phyloP scores from a whole-genome alignment of 1,140 invertebrate species.

The Euwallacea fornicatus region DNA sequence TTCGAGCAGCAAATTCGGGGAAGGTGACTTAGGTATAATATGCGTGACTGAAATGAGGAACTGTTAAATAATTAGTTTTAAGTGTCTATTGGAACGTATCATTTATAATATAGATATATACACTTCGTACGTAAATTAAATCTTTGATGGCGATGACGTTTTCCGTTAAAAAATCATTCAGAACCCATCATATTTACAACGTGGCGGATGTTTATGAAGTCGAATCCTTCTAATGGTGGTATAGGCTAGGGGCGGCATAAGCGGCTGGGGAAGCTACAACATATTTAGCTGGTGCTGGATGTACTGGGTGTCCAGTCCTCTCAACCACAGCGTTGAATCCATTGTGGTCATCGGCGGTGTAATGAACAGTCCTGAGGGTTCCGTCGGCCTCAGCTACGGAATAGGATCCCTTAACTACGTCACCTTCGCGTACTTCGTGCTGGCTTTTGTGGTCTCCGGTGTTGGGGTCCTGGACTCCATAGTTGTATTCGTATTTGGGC shows the following conservation, averaged over 20 bases:
- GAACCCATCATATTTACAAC: no score
- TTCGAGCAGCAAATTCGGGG: no score
- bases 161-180: no score
- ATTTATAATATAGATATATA: no score
- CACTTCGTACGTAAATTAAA: no score
- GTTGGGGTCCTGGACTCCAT: conserved; percentile 55
- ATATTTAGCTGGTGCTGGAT: conserved; percentile 12
- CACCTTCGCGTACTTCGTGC: conserved; percentile 55
- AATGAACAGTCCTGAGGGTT: conserved; percentile 54
- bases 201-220: no score
- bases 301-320: conserved; percentile 40
- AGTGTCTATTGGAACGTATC: no score
- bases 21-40: no score
- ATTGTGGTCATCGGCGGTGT: conserved; percentile 56
- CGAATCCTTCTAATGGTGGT: conserved; percentile 3
- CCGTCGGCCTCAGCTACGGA: conserved; percentile 56
- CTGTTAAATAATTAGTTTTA: no score
- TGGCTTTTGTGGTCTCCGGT: conserved; percentile 58
- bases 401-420: conserved; percentile 56
- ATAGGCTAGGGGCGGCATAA: conserved; percentile 7
- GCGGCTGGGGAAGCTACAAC: conserved; percentile 8
- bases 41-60: no score
- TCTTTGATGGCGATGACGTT: no score
- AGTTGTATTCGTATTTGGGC: conserved; percentile 59
- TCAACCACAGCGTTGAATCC: conserved; percentile 55